Conservation (phyloP, 1,140 invertebrate genomes). For the Drosophila sechellia region DNA sequence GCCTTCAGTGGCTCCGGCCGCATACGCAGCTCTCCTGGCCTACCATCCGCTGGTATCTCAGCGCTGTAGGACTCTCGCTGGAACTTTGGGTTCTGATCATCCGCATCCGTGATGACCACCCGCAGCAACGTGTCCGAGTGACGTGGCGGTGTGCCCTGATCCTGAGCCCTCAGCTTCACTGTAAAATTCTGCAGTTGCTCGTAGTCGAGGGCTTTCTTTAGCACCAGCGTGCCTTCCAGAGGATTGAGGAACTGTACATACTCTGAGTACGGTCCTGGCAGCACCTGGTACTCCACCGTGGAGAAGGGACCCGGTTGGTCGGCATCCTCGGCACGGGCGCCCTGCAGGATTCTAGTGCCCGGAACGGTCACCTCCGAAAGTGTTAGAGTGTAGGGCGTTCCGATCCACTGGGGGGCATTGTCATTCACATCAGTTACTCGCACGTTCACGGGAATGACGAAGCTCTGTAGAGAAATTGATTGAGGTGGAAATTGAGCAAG, state of each 20-base stretch:
- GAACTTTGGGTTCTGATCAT: constrained; percentile 96
- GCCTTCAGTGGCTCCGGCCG: constrained; percentile 88
- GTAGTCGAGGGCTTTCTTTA: constrained; percentile 93
- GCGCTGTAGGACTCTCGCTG: constrained; percentile 91
- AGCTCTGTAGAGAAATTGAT: constrained; percentile 87
- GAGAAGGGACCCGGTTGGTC: constrained; percentile 96
- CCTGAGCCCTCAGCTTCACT: constrained; percentile 91
- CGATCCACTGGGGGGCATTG: constrained; percentile 93
- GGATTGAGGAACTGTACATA: constrained; percentile 93
- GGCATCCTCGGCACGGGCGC: constrained; percentile 91
- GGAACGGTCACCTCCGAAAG: constrained; percentile 94
- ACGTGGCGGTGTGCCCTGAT: constrained; percentile 92
- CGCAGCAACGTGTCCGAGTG: constrained; percentile 90
- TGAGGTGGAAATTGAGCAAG: constrained; percentile 22
- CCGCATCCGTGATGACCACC: constrained; percentile 94
- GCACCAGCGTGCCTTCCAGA: constrained; percentile 93
- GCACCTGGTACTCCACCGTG: constrained; percentile 93
- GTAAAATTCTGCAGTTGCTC: constrained; percentile 93
- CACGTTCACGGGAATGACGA: constrained; percentile 95
- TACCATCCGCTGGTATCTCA: constrained; percentile 86
- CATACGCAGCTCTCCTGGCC: constrained; percentile 84
- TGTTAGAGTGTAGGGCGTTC: constrained; percentile 92
- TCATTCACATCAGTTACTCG: constrained; percentile 97
- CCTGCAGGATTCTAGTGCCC: constrained; percentile 90
- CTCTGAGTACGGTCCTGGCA: constrained; percentile 91